Base-by-base conservation (phyloP, 2,888 invertebrate genomes). In the Agriotes lineatus region DNA sequence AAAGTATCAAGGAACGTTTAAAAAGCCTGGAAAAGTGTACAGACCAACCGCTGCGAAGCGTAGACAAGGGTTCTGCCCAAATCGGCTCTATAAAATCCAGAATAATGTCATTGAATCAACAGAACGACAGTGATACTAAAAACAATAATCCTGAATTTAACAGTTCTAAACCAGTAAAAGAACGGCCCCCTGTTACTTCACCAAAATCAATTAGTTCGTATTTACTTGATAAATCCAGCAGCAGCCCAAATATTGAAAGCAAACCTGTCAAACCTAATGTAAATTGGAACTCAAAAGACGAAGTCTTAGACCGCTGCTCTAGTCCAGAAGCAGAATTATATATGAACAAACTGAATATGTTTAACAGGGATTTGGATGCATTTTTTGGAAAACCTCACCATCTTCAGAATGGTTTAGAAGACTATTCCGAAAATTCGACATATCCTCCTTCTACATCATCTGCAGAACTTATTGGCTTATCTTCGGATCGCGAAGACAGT, bases 1-100 rank as follows among this genome's bases (percentile, higher is more conserved):
- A 89, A 82, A 90, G 91, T 60, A 91, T 93, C 67, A 92, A 91
- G 80, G 92, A 93, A 80, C 88, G 93, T 76, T 83, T 93, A 67
- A 90, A 90, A 76, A 89, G 88, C 78, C 86, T 93, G 79, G 91
- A 91, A 79, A 90, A 89, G 81, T 90, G 89, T 71, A 88, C 87
- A 14, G 88, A 88, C 80, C 89, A 90, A 75, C 83, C 82, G 16
- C 78, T 74, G 18, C 76, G 76, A 66, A 73, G 73, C 54, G 54
- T 69, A 16, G 73, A 73, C 33, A 74, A 73, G 54, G 67, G 44
- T 35, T 19, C 66, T 5, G 56, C 68, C 0, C 73, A 74, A 44
- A 56, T 64, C 10, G 69, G 61, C 37, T 72, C 72, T 35, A 61
- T 75, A 5, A 76, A 76, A 57, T 67, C 72, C 0, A 65, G 68